Conservation (phyloP, 2,113 vertebrate species). For the Siphamia tubifer region DNA sequence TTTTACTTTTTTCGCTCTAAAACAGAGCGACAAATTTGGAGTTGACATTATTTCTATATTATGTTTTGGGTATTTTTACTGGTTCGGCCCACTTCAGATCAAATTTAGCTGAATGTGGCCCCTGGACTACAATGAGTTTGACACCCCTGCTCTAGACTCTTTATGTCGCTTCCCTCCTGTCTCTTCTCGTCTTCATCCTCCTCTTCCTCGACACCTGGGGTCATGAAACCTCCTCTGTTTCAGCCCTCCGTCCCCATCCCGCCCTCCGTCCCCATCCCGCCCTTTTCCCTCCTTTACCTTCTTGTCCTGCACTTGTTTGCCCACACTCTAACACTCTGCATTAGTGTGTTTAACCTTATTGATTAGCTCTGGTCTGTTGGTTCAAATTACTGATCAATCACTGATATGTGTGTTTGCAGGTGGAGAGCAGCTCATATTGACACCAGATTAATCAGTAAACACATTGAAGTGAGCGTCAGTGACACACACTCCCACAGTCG, state of each 20-base stretch:
- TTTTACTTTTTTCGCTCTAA: too few relatives aligned
- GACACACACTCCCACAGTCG: constrained; percentile 1
- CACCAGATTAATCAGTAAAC: constrained; percentile 60
- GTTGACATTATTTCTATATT: too few relatives aligned
- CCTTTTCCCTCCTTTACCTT: too few relatives aligned
- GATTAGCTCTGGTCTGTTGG: constrained; percentile 56
- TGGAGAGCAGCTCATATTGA: constrained; percentile 57
- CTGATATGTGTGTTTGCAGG: constrained; percentile 52
- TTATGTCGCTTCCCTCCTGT: constrained; percentile 50
- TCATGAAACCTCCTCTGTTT: constrained; percentile 76
- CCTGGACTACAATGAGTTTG: too few relatives aligned
- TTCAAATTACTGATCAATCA: constrained; percentile 56
- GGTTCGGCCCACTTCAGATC: too few relatives aligned
- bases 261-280: neutral
- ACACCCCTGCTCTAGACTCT: constrained; percentile 60
- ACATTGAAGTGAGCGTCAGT: neutral
- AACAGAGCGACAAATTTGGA: too few relatives aligned
- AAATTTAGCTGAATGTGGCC: too few relatives aligned
- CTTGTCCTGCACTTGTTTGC: too few relatives aligned
- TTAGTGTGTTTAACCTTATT: constrained; percentile 67
- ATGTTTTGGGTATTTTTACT: too few relatives aligned
- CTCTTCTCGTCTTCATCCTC: constrained; percentile 25
- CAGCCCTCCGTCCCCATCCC: constrained; percentile 29
- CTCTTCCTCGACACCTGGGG: constrained; percentile 53
- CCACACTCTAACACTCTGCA: constrained; percentile 36